A percentile compares a stretch with the other conserved stretches of the same genome.
Evolutionary conservation across 2,113 vertebrate species (phyloP).

Genomic region (Elanoides forficatus): DNA sequence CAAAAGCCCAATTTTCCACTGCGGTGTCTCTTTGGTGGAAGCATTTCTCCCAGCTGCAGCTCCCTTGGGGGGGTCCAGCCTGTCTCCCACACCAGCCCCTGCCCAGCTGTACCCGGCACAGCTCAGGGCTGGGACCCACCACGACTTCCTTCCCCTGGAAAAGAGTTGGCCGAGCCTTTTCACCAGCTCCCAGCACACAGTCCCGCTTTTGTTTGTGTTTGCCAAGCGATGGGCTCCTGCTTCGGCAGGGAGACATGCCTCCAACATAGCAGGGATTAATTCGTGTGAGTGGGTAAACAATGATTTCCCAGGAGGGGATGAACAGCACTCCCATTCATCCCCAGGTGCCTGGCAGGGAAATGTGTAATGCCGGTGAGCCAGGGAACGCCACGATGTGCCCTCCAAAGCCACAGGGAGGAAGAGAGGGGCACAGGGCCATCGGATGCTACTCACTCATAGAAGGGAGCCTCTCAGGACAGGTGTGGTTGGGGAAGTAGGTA

Average conservation of each 20-base stretch:
- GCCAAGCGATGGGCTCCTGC: neutral
- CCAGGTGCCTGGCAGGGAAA: neutral
- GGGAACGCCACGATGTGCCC: neutral
- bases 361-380: neutral
- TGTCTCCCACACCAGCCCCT: neutral
- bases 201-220: neutral
- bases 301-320: neutral
- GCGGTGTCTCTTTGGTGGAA: neutral
- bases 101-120: neutral
- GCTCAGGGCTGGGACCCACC: neutral
- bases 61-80: neutral
- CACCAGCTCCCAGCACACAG: neutral
- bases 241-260: neutral
- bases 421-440: neutral
- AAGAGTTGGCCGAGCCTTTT: neutral
- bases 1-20: neutral
- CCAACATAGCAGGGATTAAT: neutral
- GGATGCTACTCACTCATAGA: slow-evolving; percentile 90
- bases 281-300: neutral
- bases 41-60: neutral
- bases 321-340: neutral
- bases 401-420: neutral
- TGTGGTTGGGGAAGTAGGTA: slow-evolving; percentile 87
- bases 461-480: slow-evolving; percentile 90
- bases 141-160: neutral